These are phyloP conservation scores for Microctenopoma lineatum DNA, from an alignment of 2,797 vertebrate genomes.

Conservation along the genomic window DNA sequence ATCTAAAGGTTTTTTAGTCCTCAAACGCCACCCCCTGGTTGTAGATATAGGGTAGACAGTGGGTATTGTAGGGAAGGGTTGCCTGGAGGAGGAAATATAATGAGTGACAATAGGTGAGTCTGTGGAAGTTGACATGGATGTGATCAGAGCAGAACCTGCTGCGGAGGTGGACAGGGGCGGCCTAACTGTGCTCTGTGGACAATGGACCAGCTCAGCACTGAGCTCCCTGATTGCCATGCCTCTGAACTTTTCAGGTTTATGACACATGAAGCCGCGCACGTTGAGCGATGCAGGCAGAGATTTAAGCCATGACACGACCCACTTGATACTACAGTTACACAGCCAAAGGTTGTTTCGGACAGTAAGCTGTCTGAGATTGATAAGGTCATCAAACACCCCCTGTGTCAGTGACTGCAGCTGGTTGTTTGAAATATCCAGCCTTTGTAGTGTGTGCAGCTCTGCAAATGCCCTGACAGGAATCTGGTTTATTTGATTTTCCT, in stretches of 20 bases:
- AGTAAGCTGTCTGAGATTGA: conserved; percentile 91
- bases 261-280: conserved; percentile 95
- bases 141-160: conserved; percentile 2
- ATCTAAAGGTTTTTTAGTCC: conserved; percentile 79
- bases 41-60: conserved; percentile 73
- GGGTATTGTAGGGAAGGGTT: conserved; percentile 60
- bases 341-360: conserved; percentile 95
- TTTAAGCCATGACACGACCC: conserved; percentile 94
- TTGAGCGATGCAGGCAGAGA: conserved; percentile 90
- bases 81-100: conserved; percentile 63
- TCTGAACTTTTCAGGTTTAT: conserved; percentile 91
- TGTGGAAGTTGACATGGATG: conserved; percentile 59
- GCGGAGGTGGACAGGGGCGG: conserved; percentile 68
- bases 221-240: conserved; percentile 97
- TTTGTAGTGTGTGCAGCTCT: conserved; percentile 89
- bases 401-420: conserved; percentile 88
- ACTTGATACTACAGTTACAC: conserved; percentile 93
- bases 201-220: conserved; percentile 90
- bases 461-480: conserved; percentile 90
- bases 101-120: conserved; percentile 62
- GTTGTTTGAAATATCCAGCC: conserved; percentile 94
- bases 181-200: conserved; percentile 82
- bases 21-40: conserved; percentile 75
- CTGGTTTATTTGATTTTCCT: conserved; percentile 94
- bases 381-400: conserved; percentile 91